A percentile compares a stretch with the other conserved stretches of the same genome.
Conservation (phyloP, 1,140 invertebrate genomes). For the Alviniconcha marisindica region DNA sequence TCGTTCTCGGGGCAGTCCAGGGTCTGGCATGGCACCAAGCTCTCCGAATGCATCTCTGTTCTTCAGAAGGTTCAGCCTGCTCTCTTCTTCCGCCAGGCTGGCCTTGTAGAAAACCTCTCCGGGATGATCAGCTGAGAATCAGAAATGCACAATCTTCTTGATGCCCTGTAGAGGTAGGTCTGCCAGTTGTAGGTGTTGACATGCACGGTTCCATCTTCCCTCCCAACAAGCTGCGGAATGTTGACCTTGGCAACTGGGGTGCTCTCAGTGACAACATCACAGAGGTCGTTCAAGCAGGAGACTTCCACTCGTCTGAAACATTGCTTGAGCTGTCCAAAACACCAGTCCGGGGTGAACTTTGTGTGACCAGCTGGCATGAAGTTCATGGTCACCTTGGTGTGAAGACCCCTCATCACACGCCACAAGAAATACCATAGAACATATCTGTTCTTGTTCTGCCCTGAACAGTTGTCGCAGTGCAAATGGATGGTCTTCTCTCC, state of each 20-base stretch:
- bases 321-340: constrained; percentile 47
- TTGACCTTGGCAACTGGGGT: not conserved
- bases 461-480: constrained; percentile 21
- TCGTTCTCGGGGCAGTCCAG: no score
- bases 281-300: constrained; percentile 44
- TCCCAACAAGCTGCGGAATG: not conserved
- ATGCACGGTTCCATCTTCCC: not conserved
- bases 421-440: not conserved
- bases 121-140: not conserved
- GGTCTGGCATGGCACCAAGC: no score
- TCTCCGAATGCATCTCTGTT: no score
- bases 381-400: constrained; percentile 40
- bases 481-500: not conserved
- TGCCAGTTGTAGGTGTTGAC: constrained; percentile 5
- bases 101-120: not conserved
- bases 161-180: not conserved
- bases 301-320: constrained; percentile 37
- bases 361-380: constrained; percentile 57
- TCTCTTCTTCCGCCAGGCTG: no score
- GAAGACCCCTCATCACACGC: constrained; percentile 1
- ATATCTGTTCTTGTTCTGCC: not conserved
- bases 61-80: no score
- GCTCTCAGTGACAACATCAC: not conserved
- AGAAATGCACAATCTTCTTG: not conserved
- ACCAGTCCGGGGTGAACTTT: not conserved